phyloP scores from a whole-genome alignment of 2,888 invertebrate species.

The Drosophila vallismaia region DNA sequence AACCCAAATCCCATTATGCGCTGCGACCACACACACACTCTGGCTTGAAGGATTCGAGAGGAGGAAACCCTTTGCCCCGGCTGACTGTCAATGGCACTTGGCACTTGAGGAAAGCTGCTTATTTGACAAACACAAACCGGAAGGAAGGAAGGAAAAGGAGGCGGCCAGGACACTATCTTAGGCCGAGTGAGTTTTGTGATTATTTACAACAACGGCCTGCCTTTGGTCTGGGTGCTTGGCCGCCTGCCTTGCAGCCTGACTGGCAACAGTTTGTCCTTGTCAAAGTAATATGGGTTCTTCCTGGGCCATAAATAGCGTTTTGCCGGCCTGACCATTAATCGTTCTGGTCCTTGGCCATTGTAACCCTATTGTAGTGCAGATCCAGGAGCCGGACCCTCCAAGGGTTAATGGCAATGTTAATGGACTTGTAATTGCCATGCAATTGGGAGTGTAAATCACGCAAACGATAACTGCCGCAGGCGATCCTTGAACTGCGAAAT shows the following conservation, averaged over 20 bases:
- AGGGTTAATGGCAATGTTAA: conserved; percentile 76
- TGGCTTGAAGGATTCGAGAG: neutral
- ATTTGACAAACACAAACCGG: conserved; percentile 57
- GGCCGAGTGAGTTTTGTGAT: conserved; percentile 48
- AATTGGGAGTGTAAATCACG: conserved; percentile 63
- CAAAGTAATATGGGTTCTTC: conserved; percentile 44
- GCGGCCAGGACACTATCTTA: conserved; percentile 9
- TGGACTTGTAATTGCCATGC: conserved; percentile 70
- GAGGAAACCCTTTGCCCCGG: neutral
- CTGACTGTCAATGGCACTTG: conserved; percentile 54
- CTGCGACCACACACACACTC: conserved; percentile 38
- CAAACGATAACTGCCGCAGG: conserved; percentile 39
- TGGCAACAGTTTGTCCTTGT: conserved; percentile 58
- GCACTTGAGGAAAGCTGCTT: conserved; percentile 68
- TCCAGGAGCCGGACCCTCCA: conserved; percentile 44
- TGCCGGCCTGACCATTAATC: conserved; percentile 43
- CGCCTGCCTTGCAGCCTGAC: conserved; percentile 5
- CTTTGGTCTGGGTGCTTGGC: neutral
- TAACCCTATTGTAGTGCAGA: conserved; percentile 28
- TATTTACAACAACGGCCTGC: conserved; percentile 49
- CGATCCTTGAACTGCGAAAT: conserved; percentile 17
- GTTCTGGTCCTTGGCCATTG: conserved; percentile 12
- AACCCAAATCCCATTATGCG: conserved; percentile 46
- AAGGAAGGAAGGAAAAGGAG: conserved; percentile 36
- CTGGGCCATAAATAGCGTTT: conserved; percentile 44